phyloP scores from a whole-genome alignment of 1,140 invertebrate species.

The Melitaea cinxia region DNA sequence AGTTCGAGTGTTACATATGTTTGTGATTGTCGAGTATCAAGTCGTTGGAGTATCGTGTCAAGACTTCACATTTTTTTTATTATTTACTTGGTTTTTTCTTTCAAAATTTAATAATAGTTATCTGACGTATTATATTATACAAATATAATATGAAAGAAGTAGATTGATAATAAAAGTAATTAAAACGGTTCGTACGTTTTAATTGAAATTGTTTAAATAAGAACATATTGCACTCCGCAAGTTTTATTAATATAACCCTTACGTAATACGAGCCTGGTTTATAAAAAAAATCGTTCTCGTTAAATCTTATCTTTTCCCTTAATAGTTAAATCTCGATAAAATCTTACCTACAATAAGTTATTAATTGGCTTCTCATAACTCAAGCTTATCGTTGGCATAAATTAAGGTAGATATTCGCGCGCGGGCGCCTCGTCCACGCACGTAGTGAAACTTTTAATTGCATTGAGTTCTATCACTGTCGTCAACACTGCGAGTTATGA shows the following conservation, averaged over 20 bases:
- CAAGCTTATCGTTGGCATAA: slow-evolving; percentile 76
- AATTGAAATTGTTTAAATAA: not conserved
- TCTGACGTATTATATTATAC: too few species aligned
- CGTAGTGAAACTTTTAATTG: slow-evolving; percentile 81
- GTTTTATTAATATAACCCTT: not conserved
- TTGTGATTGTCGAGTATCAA: too few species aligned
- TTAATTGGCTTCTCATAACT: slow-evolving; percentile 79
- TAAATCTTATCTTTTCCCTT: slow-evolving; percentile 36
- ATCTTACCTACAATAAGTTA: slow-evolving; percentile 76
- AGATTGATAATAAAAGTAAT: too few species aligned
- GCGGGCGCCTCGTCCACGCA: slow-evolving; percentile 72
- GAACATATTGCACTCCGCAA: not conserved
- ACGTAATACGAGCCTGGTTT: slow-evolving; percentile 6
- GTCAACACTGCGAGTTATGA: slow-evolving; percentile 69
- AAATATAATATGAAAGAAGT: too few species aligned
- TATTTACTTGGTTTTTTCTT: too few species aligned
- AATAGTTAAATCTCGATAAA: slow-evolving; percentile 56
- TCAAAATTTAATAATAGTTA: too few species aligned
- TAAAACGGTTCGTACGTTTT: too few species aligned
- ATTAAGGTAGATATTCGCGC: slow-evolving; percentile 75
- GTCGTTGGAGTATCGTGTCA: too few species aligned
- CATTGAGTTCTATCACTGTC: slow-evolving; percentile 76
- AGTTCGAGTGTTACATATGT: too few species aligned
- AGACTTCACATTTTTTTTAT: too few species aligned
- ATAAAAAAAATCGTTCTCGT: slow-evolving; percentile 8